Percentiles rank a stretch among this genome's conserved stretches.
Evolutionary conservation across 92 coral and sea anemone genomes (phyloP).

Genomic region (Virgularia gustaviana): DNA sequence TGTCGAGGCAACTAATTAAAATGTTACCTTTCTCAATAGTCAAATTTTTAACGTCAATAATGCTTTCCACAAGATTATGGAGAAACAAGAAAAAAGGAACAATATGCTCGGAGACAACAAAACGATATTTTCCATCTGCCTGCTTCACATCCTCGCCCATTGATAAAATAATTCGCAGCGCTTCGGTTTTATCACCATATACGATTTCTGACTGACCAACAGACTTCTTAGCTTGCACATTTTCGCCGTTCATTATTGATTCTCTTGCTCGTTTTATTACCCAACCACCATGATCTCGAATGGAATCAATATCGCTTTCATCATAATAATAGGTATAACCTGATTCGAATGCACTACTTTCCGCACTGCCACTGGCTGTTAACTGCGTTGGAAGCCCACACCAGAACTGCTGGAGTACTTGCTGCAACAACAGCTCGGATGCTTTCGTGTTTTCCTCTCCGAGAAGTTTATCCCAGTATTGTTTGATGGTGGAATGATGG

Average conservation of each 20-base stretch:
- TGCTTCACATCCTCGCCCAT: conserved; percentile 18
- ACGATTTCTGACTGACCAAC: background rate
- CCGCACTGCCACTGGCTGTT: background rate
- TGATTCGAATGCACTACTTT: background rate
- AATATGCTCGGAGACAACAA: background rate
- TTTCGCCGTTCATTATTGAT: background rate
- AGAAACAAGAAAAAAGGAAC: conserved; percentile 9
- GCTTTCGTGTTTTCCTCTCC: background rate
- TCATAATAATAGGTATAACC: background rate
- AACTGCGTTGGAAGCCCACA: too few species aligned
- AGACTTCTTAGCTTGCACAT: background rate
- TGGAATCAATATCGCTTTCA: conserved; percentile 3
- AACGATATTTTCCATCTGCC: background rate
- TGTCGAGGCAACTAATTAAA: conserved; percentile 1
- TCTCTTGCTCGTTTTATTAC: background rate
- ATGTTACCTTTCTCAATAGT: conserved; percentile 7
- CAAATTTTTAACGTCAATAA: background rate
- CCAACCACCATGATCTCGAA: conserved; percentile 12
- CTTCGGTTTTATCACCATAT: background rate
- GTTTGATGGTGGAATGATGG: background rate
- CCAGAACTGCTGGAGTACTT: conserved; percentile 15
- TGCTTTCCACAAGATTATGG: conserved; percentile 7
- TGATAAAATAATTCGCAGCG: background rate
- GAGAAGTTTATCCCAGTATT: conserved; percentile 1
- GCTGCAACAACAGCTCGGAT: conserved; percentile 6